Evolutionary conservation across 2,888 invertebrate genomes (phyloP).

Genomic region (Stenichneumon culpator): DNA sequence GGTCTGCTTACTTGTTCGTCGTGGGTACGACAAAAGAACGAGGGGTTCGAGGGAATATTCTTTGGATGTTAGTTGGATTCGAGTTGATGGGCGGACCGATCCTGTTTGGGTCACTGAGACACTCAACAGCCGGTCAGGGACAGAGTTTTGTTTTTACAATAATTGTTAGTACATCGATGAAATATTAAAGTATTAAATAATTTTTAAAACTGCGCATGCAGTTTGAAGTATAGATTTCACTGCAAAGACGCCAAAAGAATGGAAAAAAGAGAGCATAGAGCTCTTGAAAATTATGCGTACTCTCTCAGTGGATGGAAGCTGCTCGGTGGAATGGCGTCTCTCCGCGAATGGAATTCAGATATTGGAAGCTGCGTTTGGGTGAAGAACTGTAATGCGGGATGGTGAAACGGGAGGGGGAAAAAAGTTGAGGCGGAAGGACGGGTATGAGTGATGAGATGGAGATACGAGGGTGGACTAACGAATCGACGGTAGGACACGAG

Average conservation of each 20-base stretch:
- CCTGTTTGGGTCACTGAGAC: not conserved
- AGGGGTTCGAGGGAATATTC: not conserved
- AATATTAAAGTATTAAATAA: not conserved
- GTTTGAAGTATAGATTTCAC: not conserved
- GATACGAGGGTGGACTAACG: conserved; percentile 65
- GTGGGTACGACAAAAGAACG: not conserved
- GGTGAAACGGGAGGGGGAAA: not conserved
- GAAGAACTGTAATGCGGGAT: not conserved
- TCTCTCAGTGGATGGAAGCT: not conserved
- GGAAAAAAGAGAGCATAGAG: no score
- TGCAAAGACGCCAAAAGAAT: not conserved
- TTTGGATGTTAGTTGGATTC: not conserved
- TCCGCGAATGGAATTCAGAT: not conserved
- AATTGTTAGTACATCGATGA: not conserved
- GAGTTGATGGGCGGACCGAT: not conserved
- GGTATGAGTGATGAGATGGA: conserved; percentile 26
- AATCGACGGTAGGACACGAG: conserved; percentile 45
- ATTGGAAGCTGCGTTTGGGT: not conserved
- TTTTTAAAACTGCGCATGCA: not conserved
- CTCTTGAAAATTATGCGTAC: not conserved
- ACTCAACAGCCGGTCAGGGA: no score
- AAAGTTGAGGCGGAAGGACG: not conserved
- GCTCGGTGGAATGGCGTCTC: not conserved
- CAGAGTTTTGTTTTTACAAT: not conserved
- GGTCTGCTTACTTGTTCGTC: conserved; percentile 1